Evolutionary conservation across 2,113 vertebrate genomes (phyloP), one percentile per base, ranked within the genome.

Genomic region (Chaetodon trifascialis): DNA sequence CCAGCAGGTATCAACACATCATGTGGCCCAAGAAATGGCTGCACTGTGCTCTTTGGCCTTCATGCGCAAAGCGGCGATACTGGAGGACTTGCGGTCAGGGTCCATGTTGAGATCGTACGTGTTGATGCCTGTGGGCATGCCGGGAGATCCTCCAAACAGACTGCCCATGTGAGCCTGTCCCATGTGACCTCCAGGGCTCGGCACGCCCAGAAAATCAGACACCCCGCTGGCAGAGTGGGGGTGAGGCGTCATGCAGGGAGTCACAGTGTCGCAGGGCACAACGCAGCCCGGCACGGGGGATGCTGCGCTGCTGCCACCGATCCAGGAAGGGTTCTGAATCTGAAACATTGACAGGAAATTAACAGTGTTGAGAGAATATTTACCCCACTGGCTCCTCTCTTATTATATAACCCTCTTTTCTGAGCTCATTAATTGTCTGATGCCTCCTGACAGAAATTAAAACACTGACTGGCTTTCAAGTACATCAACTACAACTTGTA

Each of bases 31-130:
- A 73, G 98, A 99, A 92, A 99, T 99, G 67, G 98, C 98, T 0
- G 98, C 98, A 6, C 98, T 99, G 97, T 99, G 98, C 96, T 99
- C 98, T 93, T 99, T 99, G 47, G 98, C 98, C 87, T 99, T 99
- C 98, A 99, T 99, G 92, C 98, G 96, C 90, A 99, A 95, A 42
- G 98, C 95, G 0, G 98, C 98, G 12, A 99, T 99, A 94, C 98
- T 99, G 72, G 98, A 99, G 34, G 96, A 98, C 95, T 99, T 99
- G 94, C 98, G 97, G 94, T 99, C 98, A 0, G 98, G 98, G 95
- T 99, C 98, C 65, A 97, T 95, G 87, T 96, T 97, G 89, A 99
- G 94, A 95, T 99, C 98, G 0, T 99, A 99, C 44, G 97, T 95
- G 0, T 98, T 99, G 94, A 99, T 96, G 88, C 96, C 91, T 0